Percentiles rank a stretch among this genome's conserved stretches.
These are phyloP conservation scores for Solenodon paradoxus DNA, from an alignment of 2,113 vertebrate species.

Conservation along the genomic window DNA sequence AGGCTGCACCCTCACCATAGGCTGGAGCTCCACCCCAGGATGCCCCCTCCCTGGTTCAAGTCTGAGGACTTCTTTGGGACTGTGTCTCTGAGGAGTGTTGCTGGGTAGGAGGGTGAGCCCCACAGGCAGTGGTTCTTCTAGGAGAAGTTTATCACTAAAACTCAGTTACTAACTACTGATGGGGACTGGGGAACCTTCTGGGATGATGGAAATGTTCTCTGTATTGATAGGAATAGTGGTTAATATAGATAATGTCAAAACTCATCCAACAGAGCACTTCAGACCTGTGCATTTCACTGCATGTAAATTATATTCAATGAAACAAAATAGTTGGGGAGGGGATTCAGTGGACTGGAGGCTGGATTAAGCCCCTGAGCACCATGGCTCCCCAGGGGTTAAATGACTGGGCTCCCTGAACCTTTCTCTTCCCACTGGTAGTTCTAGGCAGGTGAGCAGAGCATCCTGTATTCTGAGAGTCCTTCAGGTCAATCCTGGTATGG, in stretches of 20 bases:
- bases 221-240: background rate
- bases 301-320: background rate
- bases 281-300: background rate
- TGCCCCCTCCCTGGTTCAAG: too few species aligned
- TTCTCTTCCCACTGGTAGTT: background rate
- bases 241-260: background rate
- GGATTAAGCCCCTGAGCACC: background rate
- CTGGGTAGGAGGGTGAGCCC: background rate
- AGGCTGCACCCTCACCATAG: background rate
- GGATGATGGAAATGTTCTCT: background rate
- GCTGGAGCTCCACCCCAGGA: background rate
- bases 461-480: background rate
- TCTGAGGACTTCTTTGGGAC: background rate
- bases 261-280: background rate
- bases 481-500: background rate
- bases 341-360: background rate
- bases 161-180: background rate
- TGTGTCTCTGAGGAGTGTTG: background rate
- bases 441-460: background rate
- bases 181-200: background rate
- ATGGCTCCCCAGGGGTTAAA: background rate
- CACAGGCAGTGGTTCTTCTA: background rate
- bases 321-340: background rate
- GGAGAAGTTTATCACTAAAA: background rate
- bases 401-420: background rate